phyloP scores from a whole-genome alignment of 2,888 invertebrate species.

The Phalera bucephala region DNA sequence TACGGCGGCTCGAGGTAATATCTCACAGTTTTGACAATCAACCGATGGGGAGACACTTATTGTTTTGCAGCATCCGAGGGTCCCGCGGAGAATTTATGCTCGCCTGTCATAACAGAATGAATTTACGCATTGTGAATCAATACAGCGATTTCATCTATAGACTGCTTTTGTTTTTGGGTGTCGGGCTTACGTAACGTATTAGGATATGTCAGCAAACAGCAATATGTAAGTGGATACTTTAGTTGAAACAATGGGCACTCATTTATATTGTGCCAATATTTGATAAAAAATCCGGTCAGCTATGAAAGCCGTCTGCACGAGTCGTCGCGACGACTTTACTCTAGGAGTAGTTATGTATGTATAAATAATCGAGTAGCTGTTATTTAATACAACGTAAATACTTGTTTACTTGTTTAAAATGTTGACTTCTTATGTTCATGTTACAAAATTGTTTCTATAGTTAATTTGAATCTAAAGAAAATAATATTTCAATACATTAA shows the following conservation, averaged over 20 bases:
- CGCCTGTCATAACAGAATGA: conserved; percentile 81
- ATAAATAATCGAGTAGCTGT: too few relatives aligned
- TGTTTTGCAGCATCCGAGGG: conserved; percentile 79
- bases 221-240: conserved; percentile 60
- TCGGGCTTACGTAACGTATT: conserved; percentile 69
- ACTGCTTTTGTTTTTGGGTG: conserved; percentile 75
- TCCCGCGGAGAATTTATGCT: conserved; percentile 77
- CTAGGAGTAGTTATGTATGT: too few relatives aligned
- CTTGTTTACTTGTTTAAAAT: too few relatives aligned
- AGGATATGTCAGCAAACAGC: conserved; percentile 62
- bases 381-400: too few relatives aligned
- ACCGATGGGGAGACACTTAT: conserved; percentile 64
- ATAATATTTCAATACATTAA: too few relatives aligned
- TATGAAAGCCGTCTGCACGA: conserved; percentile 19
- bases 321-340: conserved; percentile 7
- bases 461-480: too few relatives aligned
- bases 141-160: conserved; percentile 77
- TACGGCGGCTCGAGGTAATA: conserved; percentile 61
- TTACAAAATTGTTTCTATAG: too few relatives aligned
- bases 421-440: too few relatives aligned
- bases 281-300: conserved; percentile 39
- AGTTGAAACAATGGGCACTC: conserved; percentile 56
- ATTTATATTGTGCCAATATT: conserved; percentile 52
- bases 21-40: conserved; percentile 69
- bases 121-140: conserved; percentile 81